Evolutionary conservation across 2,113 vertebrate species (phyloP), one percentile per base, ranked within the genome.

Genomic region (Dissostichus mawsoni): DNA sequence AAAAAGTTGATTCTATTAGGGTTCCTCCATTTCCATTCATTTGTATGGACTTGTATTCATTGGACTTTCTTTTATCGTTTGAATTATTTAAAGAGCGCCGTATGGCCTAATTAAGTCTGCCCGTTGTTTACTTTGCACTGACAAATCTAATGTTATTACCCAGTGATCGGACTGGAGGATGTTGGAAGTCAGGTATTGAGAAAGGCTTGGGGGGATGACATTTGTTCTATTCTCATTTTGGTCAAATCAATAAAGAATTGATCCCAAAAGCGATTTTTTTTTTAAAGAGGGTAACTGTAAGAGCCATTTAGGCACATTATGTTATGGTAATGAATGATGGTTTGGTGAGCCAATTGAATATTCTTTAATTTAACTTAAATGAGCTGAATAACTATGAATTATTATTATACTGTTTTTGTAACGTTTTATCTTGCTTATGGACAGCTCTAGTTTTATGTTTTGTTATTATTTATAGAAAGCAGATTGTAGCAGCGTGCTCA

Each of bases 31-130:
- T 29, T 29, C 36, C 36, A 41, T 8, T 41, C 1, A 82, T 62
- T 7, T 44, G 11, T 67, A 29, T 76, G 33, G 36, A 78, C 59
- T 77, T 48, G n/a, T 53, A 58, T 73, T 47, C 18, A n/a, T 74
- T 69, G 45, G 48, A 16, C 57, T 56, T 57, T 66, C 36, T 44
- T 82, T 74, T 67, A 44, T 59, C 33, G 6, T 72, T n/a, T 72
- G n/a, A 86, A 77, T 77, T 18, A 66, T 86, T 87, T 51, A 62
- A 73, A 74, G 69, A 51, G 55, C 1, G 25, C 33, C 41, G 8
- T 48, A 1, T 4, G 20, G 58, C 47, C 11, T 47, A 47, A 62
- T 74, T 61, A 29, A 63, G 33, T 67, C 20, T 36, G 56, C 81
- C 62, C 8, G 41, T 12, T 64, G 58, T 74, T 86, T 64, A 68